Percentiles rank a stretch among this genome's conserved stretches.
phyloP scores from a whole-genome alignment of 1,140 invertebrate species.

The Euborellia annulipes region DNA sequence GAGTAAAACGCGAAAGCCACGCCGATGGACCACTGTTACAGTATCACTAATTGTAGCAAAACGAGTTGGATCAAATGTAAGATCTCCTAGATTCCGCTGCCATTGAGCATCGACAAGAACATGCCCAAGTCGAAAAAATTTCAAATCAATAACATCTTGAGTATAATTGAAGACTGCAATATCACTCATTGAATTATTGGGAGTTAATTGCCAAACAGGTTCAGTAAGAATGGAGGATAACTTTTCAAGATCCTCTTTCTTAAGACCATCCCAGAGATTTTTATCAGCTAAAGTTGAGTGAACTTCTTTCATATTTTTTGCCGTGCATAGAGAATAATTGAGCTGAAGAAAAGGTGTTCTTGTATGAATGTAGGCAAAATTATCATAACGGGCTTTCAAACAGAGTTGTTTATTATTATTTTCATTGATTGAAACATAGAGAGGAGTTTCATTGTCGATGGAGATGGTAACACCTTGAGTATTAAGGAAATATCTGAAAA shows the following conservation, averaged over 20 bases:
- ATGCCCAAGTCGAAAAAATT: conserved; percentile 59
- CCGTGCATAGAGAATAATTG: conserved; percentile 73
- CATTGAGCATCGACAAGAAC: conserved; percentile 71
- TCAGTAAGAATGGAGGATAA: conserved; percentile 61
- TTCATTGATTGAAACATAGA: conserved; percentile 59
- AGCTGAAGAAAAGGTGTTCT: conserved; percentile 44
- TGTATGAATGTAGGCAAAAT: conserved; percentile 58
- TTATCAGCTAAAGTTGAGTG: conserved; percentile 57
- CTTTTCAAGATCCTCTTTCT: conserved; percentile 51
- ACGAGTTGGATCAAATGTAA: conserved; percentile 47
- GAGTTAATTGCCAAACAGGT: conserved; percentile 69
- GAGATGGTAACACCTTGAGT: conserved; percentile 67
- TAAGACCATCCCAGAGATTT: conserved; percentile 63
- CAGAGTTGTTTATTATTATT: conserved; percentile 39
- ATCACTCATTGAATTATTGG: conserved; percentile 45
- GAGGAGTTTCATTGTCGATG: conserved; percentile 55
- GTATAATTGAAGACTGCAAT: conserved; percentile 61
- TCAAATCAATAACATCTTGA: conserved; percentile 56
- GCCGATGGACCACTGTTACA: conserved; percentile 60
- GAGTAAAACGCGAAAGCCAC: conserved; percentile 71
- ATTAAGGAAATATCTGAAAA: conserved; percentile 52
- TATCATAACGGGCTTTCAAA: conserved; percentile 53
- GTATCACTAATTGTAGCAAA: conserved; percentile 62
- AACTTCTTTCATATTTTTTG: conserved; percentile 55
- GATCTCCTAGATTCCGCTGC: conserved; percentile 66